Conservation (phyloP, 2,797 vertebrate genomes). For the Podarcis lilfordi region DNA sequence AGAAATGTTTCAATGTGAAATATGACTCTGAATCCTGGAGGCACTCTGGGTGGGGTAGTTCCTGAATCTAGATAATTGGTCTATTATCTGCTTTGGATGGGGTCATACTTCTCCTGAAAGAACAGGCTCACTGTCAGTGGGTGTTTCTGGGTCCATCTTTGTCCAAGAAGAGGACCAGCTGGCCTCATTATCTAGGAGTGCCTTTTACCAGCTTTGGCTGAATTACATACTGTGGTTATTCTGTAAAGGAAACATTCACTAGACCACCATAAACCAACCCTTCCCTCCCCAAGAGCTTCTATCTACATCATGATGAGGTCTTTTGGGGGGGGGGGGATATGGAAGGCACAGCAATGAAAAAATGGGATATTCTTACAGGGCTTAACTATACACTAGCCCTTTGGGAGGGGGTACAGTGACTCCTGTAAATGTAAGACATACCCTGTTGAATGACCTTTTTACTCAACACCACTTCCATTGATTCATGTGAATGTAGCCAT, state of each 20-base stretch:
- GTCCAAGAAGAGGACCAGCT: no score
- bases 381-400: no score
- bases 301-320: neutral
- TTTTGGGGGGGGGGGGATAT: neutral
- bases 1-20: conserved; percentile 2
- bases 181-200: no score
- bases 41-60: no score
- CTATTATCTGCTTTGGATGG: no score
- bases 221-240: neutral
- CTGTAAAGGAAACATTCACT: neutral
- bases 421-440: neutral
- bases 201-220: neutral
- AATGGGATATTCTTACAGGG: neutral
- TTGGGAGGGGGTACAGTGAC: neutral
- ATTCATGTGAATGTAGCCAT: neutral
- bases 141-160: no score
- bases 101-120: no score
- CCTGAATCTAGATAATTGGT: no score
- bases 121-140: no score
- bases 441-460: neutral
- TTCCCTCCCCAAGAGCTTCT: neutral
- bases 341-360: neutral
- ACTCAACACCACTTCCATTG: neutral
- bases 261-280: neutral
- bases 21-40: neutral